These are phyloP conservation scores for Pangasius djambal DNA, from an alignment of 2,797 vertebrate genomes.

Conservation along the genomic window DNA sequence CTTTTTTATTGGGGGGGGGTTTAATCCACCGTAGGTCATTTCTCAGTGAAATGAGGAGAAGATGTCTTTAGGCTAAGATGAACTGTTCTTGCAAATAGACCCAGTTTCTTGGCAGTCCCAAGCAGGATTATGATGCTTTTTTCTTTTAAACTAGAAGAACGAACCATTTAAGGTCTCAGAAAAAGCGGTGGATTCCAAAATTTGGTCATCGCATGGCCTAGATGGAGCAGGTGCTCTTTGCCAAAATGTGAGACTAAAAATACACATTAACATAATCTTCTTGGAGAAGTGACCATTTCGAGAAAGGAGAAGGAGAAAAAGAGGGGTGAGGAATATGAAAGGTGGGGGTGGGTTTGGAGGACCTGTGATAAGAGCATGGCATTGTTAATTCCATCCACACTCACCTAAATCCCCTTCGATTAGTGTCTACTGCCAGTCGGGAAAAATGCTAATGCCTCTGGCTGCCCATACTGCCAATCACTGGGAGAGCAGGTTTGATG, in stretches of 20 bases:
- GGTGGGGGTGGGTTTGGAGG: neutral
- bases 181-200: slow-evolving; percentile 38
- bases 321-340: neutral
- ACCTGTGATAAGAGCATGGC: slow-evolving; percentile 36
- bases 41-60: slow-evolving; percentile 39
- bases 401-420: slow-evolving; percentile 64
- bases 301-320: neutral
- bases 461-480: slow-evolving; percentile 69
- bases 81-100: slow-evolving; percentile 33
- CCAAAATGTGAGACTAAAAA: slow-evolving; percentile 47
- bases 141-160: slow-evolving; percentile 19
- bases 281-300: slow-evolving; percentile 12
- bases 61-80: slow-evolving; percentile 26
- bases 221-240: slow-evolving; percentile 15
- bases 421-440: slow-evolving; percentile 68
- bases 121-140: neutral
- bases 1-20: neutral
- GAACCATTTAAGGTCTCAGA: slow-evolving; percentile 55
- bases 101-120: slow-evolving; percentile 42
- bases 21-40: slow-evolving; percentile 22
- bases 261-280: slow-evolving; percentile 19
- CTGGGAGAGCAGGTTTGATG: slow-evolving; percentile 60
- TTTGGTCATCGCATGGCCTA: slow-evolving; percentile 35
- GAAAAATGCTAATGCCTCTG: slow-evolving; percentile 75
- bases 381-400: slow-evolving; percentile 70